Percentiles rank a stretch among this genome's conserved stretches.
Conservation (phyloP, 2,888 invertebrate genomes). For the Cephus nigrinus region DNA sequence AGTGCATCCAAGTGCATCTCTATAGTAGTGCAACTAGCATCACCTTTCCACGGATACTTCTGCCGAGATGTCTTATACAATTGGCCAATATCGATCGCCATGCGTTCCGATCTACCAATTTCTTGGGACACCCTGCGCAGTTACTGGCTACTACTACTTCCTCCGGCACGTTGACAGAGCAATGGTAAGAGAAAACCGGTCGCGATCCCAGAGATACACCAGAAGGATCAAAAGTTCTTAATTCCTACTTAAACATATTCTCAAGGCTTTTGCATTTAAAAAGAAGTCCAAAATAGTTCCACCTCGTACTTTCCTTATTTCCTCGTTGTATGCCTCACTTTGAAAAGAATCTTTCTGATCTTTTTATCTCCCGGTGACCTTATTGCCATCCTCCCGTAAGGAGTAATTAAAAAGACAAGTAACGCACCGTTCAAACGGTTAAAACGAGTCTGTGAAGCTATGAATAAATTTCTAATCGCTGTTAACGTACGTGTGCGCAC, state of each 20-base stretch:
- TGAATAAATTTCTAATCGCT: background rate
- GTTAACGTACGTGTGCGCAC: background rate
- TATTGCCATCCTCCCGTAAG: background rate
- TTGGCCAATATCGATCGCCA: background rate
- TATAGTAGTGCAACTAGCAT: background rate
- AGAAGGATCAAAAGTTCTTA: background rate
- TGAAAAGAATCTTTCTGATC: background rate
- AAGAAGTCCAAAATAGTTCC: too few relatives aligned
- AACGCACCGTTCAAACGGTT: background rate
- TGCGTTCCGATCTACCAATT: background rate
- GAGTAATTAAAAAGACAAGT: background rate
- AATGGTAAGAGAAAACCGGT: conserved; percentile 1
- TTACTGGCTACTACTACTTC: conserved; percentile 1
- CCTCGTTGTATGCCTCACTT: background rate
- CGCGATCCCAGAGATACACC: background rate
- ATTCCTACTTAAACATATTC: background rate
- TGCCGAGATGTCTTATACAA: background rate
- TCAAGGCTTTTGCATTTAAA: too few relatives aligned
- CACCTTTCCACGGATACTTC: background rate
- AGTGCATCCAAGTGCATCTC: background rate
- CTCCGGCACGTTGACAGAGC: conserved; percentile 2
- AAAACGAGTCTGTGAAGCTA: background rate
- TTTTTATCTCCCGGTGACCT: background rate
- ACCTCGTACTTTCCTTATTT: background rate
- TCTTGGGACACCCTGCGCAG: background rate